These are phyloP conservation scores for Epinephelus coioides DNA, from an alignment of 2,797 vertebrate genomes.

Conservation along the genomic window DNA sequence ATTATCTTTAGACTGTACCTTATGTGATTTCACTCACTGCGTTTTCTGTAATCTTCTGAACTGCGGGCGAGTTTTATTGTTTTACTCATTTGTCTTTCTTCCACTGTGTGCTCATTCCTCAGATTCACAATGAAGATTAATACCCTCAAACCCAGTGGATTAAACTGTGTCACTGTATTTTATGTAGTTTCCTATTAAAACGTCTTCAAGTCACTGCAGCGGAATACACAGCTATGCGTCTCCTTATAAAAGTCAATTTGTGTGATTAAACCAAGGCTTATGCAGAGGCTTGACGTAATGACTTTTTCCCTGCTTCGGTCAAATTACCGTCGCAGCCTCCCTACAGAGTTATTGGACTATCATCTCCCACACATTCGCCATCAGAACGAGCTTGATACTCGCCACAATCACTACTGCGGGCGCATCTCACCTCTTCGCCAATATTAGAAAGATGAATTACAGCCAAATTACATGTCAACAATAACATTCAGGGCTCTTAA, in stretches of 20 bases:
- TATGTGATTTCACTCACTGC: slow-evolving; percentile 55
- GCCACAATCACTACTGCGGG: slow-evolving; percentile 36
- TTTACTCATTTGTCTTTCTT: slow-evolving; percentile 70
- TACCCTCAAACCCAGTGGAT: slow-evolving; percentile 76
- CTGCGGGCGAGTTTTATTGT: slow-evolving; percentile 68
- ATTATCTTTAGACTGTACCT: slow-evolving; percentile 48
- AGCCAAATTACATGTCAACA: slow-evolving; percentile 33
- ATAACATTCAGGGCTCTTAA: slow-evolving; percentile 12
- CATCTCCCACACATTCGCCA: slow-evolving; percentile 55
- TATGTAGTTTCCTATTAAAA: slow-evolving; percentile 82
- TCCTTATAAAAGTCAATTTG: slow-evolving; percentile 84
- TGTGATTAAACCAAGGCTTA: slow-evolving; percentile 82
- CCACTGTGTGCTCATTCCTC: slow-evolving; percentile 61
- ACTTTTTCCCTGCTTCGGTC: slow-evolving; percentile 76
- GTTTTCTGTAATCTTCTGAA: slow-evolving; percentile 57
- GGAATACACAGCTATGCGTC: slow-evolving; percentile 65
- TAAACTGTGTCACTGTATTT: slow-evolving; percentile 80
- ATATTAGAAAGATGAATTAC: slow-evolving; percentile 43
- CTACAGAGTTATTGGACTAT: slow-evolving; percentile 75
- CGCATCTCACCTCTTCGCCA: slow-evolving; percentile 43
- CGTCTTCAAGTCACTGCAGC: slow-evolving; percentile 67
- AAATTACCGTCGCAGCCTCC: slow-evolving; percentile 78
- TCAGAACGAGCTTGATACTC: slow-evolving; percentile 29
- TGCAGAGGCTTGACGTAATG: slow-evolving; percentile 76
- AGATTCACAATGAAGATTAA: slow-evolving; percentile 83